These are phyloP conservation scores for Cecropterus lyciades DNA, from an alignment of 1,140 invertebrate species.

Conservation along the genomic window DNA sequence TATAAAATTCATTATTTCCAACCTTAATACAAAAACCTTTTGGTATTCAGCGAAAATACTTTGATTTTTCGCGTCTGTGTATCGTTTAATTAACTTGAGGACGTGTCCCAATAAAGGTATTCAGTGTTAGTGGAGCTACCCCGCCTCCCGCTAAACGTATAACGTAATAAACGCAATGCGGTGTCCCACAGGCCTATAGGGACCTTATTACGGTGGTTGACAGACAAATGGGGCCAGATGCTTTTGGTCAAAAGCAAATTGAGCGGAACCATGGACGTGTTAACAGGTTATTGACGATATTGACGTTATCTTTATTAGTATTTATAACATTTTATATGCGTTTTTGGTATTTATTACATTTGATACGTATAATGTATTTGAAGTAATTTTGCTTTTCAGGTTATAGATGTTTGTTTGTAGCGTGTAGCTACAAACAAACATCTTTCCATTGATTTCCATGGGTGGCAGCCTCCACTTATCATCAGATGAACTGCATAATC, in stretches of 20 bases:
- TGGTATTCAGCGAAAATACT: constrained; percentile 18
- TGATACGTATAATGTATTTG: too few relatives aligned
- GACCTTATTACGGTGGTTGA: constrained; percentile 17
- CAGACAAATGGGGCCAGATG: constrained; percentile 13
- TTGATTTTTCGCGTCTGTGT: constrained; percentile 19
- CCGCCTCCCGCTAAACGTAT: not conserved
- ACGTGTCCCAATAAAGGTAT: constrained; percentile 17
- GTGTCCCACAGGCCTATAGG: not conserved
- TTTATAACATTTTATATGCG: not conserved
- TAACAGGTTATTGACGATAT: constrained; percentile 19
- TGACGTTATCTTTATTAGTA: not conserved
- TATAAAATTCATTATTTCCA: not conserved
- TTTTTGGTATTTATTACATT: not conserved
- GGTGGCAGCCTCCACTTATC: too few relatives aligned
- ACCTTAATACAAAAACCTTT: constrained; percentile 12
- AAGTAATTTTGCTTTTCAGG: too few relatives aligned
- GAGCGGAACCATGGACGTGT: constrained; percentile 15
- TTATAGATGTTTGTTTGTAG: too few relatives aligned
- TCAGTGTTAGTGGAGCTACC: not conserved
- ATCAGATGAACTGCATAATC: too few relatives aligned
- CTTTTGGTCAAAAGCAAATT: constrained; percentile 17
- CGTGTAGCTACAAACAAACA: too few relatives aligned
- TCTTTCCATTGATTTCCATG: too few relatives aligned
- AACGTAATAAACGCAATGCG: constrained; percentile 10
- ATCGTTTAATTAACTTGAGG: constrained; percentile 29